Evolutionary conservation across 2,888 invertebrate species (phyloP), one percentile per base, ranked within the genome.

Genomic region (Drosophila macrothrix): DNA sequence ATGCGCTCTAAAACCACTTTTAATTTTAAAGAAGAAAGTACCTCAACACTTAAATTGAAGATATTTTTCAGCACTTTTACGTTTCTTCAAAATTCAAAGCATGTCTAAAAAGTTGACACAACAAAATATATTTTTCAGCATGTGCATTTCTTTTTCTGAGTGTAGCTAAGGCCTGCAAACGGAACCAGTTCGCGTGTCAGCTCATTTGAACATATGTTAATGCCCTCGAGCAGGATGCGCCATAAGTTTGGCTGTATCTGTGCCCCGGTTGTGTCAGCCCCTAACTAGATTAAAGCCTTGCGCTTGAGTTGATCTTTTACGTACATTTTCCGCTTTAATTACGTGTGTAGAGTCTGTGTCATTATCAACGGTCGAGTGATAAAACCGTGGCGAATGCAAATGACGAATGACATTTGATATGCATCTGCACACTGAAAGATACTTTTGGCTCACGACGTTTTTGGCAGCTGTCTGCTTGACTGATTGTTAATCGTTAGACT

Each of bases 361-460:
- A 88, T 90, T 87, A 86, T 77, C 74, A 80, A 87, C 88, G 90
- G 80, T 85, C 65, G 71, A 78, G 68, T 60, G 74, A 67, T 66
- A 76, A 78, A 78, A 73, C 77, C 87, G 75, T 88, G 41, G 55
- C 83, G 68, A 85, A 83, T 75, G 81, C 77, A 73, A 83, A 81
- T 83, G 80, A 66, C 70, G 65, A 65, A 82, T 62, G 85, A 72
- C 88, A 84, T 85, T 84, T 73, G 85, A 84, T 74, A 84, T 80
- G 90, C 78, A 84, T 89, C 80, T 82, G 43, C 22, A 10, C 7
- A 50, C 39, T 33, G 6, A 12, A 37, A 29, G 50, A 41, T 55
- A 35, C 35, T 37, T 35, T 59, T n/a, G 39, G 31, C 53, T 65
- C 46, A 49, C 71, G 56, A 58, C 35, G 31, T 49, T 60, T 66